Base-by-base conservation (phyloP, 2,113 vertebrate genomes). In the Andinoacara biseriatus region DNA sequence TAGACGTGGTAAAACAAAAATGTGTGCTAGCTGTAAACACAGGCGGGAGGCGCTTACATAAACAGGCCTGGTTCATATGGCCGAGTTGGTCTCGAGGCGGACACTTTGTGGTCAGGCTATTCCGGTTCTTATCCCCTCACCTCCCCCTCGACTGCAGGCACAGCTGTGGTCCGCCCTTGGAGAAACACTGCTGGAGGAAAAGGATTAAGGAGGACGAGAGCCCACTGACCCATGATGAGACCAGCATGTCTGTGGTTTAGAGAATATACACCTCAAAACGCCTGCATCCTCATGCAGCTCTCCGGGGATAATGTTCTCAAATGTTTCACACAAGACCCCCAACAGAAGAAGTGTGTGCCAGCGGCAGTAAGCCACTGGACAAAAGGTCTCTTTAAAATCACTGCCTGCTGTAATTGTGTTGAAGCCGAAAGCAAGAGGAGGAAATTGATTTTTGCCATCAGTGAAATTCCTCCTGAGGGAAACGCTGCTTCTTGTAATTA, bases 1-100 rank as follows among this genome's bases (percentile, higher is more conserved):
- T 81, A 87, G 87, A 93, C 86, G 22, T 79, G 90, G 77, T 85
- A 87, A 91, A 92, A 90, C 89, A 92, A 92, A 94, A 94, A 94
- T 90, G 92, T 93, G 92, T 89, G 84, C 89, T 78, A 86, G 91
- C 87, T 93, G 89, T 94, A 94, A 94, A 95, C 91, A 93, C 81
- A 79, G 83, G 77, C 87, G 65, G 85, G 92, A 91, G 90, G 92
- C 77, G 74, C 91, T 94, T 93, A 59, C 91, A 90, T 93, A 94
- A 95, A 93, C 92, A 92, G 82, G 90, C 87, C 88, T 17, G 69
- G 77, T 90, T 91, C 85, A 72, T 85, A 86, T 76, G 87, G 91
- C 85, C 83, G 79, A 83, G 82, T 74, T 82, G 81, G 79, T 92
- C 76, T 83, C 58, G 59, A 90, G 87, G 81, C 24, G 87, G 87